Conservation (phyloP, 1,140 invertebrate genomes). For the Mylabris phalerata region DNA sequence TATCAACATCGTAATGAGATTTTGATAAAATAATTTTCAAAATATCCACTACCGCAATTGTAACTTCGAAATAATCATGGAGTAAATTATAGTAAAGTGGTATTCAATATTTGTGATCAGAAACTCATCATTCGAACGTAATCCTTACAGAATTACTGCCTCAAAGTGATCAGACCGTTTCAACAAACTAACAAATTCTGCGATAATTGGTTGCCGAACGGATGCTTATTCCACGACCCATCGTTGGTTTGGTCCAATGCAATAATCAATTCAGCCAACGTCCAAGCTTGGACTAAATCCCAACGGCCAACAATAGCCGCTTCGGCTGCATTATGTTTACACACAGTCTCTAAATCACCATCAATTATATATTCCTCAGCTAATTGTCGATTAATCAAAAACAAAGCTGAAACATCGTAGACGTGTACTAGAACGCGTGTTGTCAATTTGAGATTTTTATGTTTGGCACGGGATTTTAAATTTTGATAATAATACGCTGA, state of each 20-base stretch:
- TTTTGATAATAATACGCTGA: slow-evolving; percentile 74
- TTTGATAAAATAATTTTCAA: no score
- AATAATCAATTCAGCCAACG: slow-evolving; percentile 64
- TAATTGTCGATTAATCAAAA: slow-evolving; percentile 70
- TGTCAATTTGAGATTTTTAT: slow-evolving; percentile 38
- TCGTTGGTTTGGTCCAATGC: slow-evolving; percentile 54
- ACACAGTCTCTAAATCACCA: slow-evolving; percentile 59
- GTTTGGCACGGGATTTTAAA: slow-evolving; percentile 27
- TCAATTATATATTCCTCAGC: slow-evolving; percentile 78
- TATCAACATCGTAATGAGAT: no score
- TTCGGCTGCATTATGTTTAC: slow-evolving; percentile 70
- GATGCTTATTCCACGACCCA: slow-evolving; percentile 70
- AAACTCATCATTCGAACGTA: no score
- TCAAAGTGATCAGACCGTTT: no score
- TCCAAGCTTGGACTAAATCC: slow-evolving; percentile 83
- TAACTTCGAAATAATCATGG: no score
- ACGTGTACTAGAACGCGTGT: slow-evolving; percentile 53
- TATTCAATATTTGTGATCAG: no score
- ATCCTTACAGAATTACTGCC: no score
- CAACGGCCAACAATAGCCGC: slow-evolving; percentile 60
- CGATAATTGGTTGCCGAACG: slow-evolving; percentile 78
- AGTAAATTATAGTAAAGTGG: no score
- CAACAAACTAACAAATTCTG: slow-evolving; percentile 67
- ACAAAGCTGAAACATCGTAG: slow-evolving; percentile 71
- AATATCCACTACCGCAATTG: no score